Percentiles rank a stretch among this genome's conserved stretches.
phyloP scores from a whole-genome alignment of 2,888 invertebrate genomes.

The Ctenicera cuprea region DNA sequence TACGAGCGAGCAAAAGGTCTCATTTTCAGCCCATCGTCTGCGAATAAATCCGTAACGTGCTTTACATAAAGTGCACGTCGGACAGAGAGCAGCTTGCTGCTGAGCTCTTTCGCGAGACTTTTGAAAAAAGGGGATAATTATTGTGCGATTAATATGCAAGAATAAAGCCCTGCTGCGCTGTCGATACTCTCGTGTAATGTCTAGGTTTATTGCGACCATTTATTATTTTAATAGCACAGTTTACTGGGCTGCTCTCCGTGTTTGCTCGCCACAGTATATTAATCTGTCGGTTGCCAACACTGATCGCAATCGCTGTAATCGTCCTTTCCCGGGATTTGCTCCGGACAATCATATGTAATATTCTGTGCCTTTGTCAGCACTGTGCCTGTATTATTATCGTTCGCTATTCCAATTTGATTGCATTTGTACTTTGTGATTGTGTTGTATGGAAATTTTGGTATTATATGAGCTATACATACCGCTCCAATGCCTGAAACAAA shows the following conservation, averaged over 20 bases:
- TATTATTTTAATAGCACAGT: conserved; percentile 70
- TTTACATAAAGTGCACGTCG: conserved; percentile 39
- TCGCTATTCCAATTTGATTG: conserved; percentile 62
- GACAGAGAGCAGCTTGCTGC: conserved; percentile 29
- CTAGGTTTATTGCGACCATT: conserved; percentile 69
- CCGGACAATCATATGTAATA: conserved; percentile 64
- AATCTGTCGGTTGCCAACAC: conserved; percentile 60
- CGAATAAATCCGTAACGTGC: conserved; percentile 40
- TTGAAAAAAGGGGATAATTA: conserved; percentile 66
- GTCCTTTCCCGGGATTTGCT: conserved; percentile 66
- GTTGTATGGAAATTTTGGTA: conserved; percentile 52
- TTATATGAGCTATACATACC: conserved; percentile 29
- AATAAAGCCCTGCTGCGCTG: conserved; percentile 67
- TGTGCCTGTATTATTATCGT: conserved; percentile 60
- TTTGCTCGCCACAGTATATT: conserved; percentile 63
- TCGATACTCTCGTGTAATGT: conserved; percentile 69
- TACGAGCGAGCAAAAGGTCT: conserved; percentile 49
- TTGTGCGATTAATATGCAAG: conserved; percentile 69
- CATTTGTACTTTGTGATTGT: conserved; percentile 60
- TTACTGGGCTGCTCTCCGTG: conserved; percentile 66
- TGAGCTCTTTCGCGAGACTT: conserved; percentile 35
- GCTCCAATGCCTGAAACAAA: conserved; percentile 40
- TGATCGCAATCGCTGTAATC: conserved; percentile 61
- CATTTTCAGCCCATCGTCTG: conserved; percentile 49
- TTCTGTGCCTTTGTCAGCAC: conserved; percentile 62